These are phyloP conservation scores for Hylomyscus alleni DNA, from an alignment of 2,797 vertebrate species.

Conservation along the genomic window DNA sequence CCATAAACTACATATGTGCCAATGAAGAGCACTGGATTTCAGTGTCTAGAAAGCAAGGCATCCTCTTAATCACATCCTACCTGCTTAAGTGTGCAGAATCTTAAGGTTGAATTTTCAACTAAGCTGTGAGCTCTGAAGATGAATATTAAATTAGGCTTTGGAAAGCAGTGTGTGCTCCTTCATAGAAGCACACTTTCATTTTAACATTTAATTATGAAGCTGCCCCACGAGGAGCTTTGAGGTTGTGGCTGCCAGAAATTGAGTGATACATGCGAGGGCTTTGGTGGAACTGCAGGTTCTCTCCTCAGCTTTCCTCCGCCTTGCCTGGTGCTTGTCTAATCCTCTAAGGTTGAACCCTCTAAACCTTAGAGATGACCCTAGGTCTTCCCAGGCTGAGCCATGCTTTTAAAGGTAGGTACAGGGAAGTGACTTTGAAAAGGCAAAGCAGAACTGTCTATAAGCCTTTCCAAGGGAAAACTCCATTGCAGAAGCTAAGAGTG, in stretches of 20 bases:
- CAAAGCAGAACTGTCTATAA: constrained; percentile 53
- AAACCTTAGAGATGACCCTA: constrained; percentile 86
- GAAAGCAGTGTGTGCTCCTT: constrained; percentile 76
- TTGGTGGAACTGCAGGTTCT: constrained; percentile 86
- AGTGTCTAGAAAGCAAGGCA: neutral
- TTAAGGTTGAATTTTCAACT: constrained; percentile 81
- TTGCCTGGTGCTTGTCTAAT: constrained; percentile 88
- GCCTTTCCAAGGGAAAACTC: constrained; percentile 67
- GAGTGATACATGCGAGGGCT: constrained; percentile 83
- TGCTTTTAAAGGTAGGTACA: neutral
- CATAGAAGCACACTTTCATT: constrained; percentile 78
- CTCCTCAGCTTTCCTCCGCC: constrained; percentile 77
- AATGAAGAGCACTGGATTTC: constrained; percentile 74
- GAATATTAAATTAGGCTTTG: constrained; percentile 85
- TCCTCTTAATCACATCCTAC: constrained; percentile 73
- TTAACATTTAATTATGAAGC: constrained; percentile 85
- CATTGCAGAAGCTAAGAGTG: constrained; percentile 65
- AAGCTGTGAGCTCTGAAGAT: constrained; percentile 79
- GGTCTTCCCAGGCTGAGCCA: constrained; percentile 83
- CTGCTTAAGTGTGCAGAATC: constrained; percentile 78
- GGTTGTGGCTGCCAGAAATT: constrained; percentile 93
- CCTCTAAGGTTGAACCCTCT: constrained; percentile 91
- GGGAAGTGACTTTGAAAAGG: constrained; percentile 52
- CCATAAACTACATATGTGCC: constrained; percentile 82
- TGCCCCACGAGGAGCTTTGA: constrained; percentile 85